Evolutionary conservation across 1,140 invertebrate species (phyloP).

Genomic region (Cyclargus thomasi): DNA sequence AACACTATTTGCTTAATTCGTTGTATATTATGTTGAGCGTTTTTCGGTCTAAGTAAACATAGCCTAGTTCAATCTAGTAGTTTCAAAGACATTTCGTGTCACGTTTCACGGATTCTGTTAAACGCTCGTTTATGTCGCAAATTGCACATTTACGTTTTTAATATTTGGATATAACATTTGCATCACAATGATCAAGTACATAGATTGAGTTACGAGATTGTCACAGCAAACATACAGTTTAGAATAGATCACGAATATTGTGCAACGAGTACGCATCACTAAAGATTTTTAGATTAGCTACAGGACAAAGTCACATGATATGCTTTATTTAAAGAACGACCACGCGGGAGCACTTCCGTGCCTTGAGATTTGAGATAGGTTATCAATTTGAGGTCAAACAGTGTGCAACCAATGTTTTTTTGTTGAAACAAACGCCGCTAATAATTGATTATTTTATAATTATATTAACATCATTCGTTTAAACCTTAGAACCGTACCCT

Average conservation of each 20-base stretch:
- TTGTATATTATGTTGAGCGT: too few species aligned
- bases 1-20: too few species aligned
- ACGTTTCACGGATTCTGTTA: neutral
- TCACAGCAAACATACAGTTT: neutral
- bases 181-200: neutral
- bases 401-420: neutral
- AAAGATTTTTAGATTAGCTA: neutral
- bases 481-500: too few species aligned
- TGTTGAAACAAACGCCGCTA: neutral
- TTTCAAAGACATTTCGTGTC: neutral
- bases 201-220: neutral
- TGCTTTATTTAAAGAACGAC: too few species aligned
- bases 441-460: neutral
- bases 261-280: neutral
- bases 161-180: neutral
- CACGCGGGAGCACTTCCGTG: too few species aligned
- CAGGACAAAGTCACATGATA: neutral
- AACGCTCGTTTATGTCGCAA: slow-evolving; percentile 8
- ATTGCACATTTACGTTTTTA: slow-evolving; percentile 6
- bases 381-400: neutral
- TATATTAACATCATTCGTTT: too few species aligned
- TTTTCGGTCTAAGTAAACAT: neutral
- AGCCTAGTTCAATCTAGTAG: neutral
- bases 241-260: neutral
- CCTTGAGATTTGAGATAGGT: neutral